Conservation (phyloP, 2,113 vertebrate species). For the Copsychus sechellarum region DNA sequence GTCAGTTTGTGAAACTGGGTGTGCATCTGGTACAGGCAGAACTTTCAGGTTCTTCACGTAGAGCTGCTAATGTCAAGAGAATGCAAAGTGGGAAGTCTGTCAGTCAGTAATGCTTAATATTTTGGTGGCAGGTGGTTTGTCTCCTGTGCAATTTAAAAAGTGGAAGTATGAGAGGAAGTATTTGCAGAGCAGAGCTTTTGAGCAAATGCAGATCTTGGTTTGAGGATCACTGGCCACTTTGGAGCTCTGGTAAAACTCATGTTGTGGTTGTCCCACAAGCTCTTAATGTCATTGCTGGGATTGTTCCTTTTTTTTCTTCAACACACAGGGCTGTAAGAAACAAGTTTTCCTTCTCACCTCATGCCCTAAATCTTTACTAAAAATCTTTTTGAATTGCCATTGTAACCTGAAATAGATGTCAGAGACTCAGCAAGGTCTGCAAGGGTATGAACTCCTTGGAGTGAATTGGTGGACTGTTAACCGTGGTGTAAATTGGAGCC, state of each 20-base stretch:
- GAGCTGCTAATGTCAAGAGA: background rate
- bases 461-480: background rate
- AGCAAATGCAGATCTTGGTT: background rate
- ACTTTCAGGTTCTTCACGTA: background rate
- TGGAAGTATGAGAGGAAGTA: background rate
- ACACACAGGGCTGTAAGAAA: background rate
- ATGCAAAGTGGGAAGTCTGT: background rate
- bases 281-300: background rate
- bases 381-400: background rate
- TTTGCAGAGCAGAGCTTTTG: background rate
- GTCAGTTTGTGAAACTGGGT: background rate
- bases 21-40: background rate
- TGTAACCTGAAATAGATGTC: background rate
- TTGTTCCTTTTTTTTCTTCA: background rate
- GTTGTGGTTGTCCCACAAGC: background rate
- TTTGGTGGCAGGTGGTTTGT: background rate
- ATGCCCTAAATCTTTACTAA: background rate
- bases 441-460: background rate
- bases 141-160: background rate
- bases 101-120: background rate
- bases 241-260: background rate
- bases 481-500: background rate
- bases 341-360: background rate
- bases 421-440: background rate
- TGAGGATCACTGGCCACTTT: background rate